Base-by-base conservation (phyloP, 1,140 invertebrate species). In the Trachymyrmex cornetzi region DNA sequence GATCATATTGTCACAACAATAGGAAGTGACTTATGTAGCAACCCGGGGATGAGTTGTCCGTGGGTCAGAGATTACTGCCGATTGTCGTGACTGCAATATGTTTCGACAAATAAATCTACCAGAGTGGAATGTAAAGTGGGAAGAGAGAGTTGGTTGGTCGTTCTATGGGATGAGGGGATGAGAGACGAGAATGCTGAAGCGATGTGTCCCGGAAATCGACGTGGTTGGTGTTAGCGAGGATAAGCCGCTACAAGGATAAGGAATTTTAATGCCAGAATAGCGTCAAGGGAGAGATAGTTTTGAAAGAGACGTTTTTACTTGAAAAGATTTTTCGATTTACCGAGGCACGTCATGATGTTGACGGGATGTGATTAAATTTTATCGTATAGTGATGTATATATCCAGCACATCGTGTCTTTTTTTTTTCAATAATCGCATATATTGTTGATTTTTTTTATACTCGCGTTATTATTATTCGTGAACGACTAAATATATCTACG, bases 31-130 rank as follows among this genome's bases (percentile, higher is more conserved):
- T 87, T 64, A 61, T 67, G 71, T 57, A 75, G 48, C 24, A n/a
- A 16, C 38, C 44, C 5, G 69, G 55, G 30, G 72, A 84, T 55
- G 81, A 86, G 53, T 86, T 48, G 74, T 63, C 67, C 50, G 22
- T 74, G 64, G 77, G 50, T 86, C 86, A 85, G 71, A 77, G 89
- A 91, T 90, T 91, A 91, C 87, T 82, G 88, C 88, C 81, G 48
- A 50, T 77, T 53, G 82, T 86, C 77, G 89, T 77, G 50, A 81
- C 77, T 63, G 81, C 82, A 74, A 88, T 86, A 88, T 85, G 87
- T 91, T 80, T 90, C 77, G 82, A 88, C 87, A 90, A 91, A 90
- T 91, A 91, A 91, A 90, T 91, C 89, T 88, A 90, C 53, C 82
- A 14, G 61, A 82, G 87, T 64, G 87, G 89, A 91, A 91, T 90